These are phyloP conservation scores for Mallotus villosus DNA, from an alignment of 2,797 vertebrate genomes.

Conservation along the genomic window DNA sequence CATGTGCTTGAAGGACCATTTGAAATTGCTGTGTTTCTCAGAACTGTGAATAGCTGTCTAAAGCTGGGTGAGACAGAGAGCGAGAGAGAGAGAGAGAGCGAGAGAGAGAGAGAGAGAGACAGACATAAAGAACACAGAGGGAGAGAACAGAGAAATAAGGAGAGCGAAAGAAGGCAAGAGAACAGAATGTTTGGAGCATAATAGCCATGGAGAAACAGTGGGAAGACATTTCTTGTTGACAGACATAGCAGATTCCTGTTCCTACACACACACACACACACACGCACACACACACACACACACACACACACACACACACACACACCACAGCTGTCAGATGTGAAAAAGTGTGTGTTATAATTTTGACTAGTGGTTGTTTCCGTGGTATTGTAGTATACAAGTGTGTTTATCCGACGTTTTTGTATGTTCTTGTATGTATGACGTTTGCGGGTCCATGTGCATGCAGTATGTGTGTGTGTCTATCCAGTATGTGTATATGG, in stretches of 20 bases:
- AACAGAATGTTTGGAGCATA: conserved; percentile 27
- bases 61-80: neutral
- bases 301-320: conserved; percentile 26
- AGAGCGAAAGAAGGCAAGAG: neutral
- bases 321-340: conserved; percentile 14
- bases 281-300: conserved; percentile 12
- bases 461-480: neutral
- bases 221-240: neutral
- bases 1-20: conserved; percentile 32
- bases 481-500: neutral
- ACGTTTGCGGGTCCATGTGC: neutral
- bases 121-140: too few species aligned
- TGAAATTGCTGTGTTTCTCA: conserved; percentile 34
- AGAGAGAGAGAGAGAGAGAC: neutral
- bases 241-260: neutral
- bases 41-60: conserved; percentile 31
- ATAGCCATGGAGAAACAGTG: conserved; percentile 6
- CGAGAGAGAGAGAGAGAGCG: neutral
- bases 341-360: neutral
- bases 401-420: neutral
- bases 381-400: too few species aligned
- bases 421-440: too few species aligned
- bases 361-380: neutral
- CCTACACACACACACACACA: conserved; percentile 13
- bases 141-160: neutral